Base-by-base conservation (phyloP, 2,888 invertebrate genomes). In the Tenthredo livida region DNA sequence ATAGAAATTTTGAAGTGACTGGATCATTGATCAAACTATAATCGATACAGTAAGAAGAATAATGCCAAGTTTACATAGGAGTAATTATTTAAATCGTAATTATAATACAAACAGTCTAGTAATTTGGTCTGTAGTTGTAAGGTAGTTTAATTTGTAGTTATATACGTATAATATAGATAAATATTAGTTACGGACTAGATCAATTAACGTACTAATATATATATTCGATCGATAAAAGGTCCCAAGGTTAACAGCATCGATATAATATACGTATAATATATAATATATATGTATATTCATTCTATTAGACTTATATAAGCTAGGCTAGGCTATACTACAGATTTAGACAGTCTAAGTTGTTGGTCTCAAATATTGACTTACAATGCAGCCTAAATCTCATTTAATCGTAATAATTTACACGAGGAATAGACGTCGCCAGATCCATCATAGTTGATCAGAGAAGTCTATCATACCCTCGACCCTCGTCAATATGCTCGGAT, bases 341-440 rank as follows among this genome's bases (percentile, higher is more conserved):
- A 80, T 80, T 80, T 40, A 80, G 58, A 80, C 80, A 80, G 80
- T 80, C 80, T 80, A 61, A 80, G 12, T 61, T 58, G 37, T 80
- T 80, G 80, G 80, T 80, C 80, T 80, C 58, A n/a, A 61, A 61
- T 58, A 80, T 80, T 80, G 80, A 80, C 58, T 80, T 29, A 80
- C 21, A 80, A 80, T 80, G 33, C 21, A 80, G 47, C 37, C 80
- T 80, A 37, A 40, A 80, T 61, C 37, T 61, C 37, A 61, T 54
- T 78, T 54, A 54, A 54, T n/a, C 29, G n/a, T 21, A 43, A 73
- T 21, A 43, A 73, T 73, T 73, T 73, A 21, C 21, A 43, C 25
- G 7, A 43, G 72, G 12, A 73, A 73, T 21, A 43, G 3, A 73
- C 72, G 40, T 43, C 43, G n/a, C 40, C 15, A 40, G 21, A 7